Percentiles rank a stretch among this genome's conserved stretches.
These are phyloP conservation scores for Zapornia atra DNA, from an alignment of 2,113 vertebrate genomes.

Conservation along the genomic window DNA sequence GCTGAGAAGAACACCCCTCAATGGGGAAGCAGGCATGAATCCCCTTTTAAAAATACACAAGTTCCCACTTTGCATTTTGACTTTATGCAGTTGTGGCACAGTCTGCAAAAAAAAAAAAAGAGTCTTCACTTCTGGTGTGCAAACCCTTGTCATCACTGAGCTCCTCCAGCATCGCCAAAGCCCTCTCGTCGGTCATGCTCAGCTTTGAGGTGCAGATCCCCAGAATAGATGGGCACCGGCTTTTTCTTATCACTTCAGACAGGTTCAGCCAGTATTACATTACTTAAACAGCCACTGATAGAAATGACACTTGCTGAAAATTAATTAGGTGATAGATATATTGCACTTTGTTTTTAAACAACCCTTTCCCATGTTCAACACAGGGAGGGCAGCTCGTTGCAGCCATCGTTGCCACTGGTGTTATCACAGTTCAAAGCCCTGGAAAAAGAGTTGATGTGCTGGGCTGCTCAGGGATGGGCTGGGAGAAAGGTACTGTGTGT, in stretches of 20 bases:
- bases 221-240: not conserved
- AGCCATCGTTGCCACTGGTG: not conserved
- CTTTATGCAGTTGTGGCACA: not conserved
- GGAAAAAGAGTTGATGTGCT: not conserved
- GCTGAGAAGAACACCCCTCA: not conserved
- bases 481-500: not conserved
- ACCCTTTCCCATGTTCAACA: not conserved
- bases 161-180: not conserved
- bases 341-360: not conserved
- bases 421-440: not conserved
- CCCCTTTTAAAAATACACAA: not conserved
- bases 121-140: not conserved
- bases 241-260: not conserved
- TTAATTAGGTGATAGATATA: not conserved
- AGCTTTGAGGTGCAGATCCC: not conserved
- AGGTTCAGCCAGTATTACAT: not conserved
- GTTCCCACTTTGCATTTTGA: slow-evolving; percentile 5
- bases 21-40: not conserved
- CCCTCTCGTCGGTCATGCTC: accelerated
- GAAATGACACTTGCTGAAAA: not conserved
- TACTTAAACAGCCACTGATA: not conserved
- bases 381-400: not conserved
- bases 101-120: not conserved
- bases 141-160: not conserved
- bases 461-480: not conserved